Conservation (phyloP, 2,888 invertebrate species). For the Masnerella sp. region DNA sequence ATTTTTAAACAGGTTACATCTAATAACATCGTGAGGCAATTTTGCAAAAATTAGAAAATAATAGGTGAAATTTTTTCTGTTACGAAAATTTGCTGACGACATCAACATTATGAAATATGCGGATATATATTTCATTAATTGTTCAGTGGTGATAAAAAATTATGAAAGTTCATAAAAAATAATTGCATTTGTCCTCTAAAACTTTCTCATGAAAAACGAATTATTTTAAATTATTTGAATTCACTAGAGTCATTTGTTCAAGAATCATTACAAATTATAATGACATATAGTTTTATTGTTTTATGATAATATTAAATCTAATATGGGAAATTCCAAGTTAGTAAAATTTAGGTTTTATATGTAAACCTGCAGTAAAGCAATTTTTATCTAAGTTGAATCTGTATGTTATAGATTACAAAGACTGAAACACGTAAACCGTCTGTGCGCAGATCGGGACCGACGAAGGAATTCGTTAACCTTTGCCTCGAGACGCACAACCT, state of each 20-base stretch:
- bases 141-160: not conserved
- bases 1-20: constrained; percentile 14
- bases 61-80: constrained; percentile 6
- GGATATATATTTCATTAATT: not conserved
- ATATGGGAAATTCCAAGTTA: constrained; percentile 12
- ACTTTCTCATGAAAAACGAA: no score
- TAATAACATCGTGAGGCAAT: constrained; percentile 24
- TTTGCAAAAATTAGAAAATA: constrained; percentile 17
- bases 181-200: not conserved
- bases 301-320: no score
- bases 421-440: constrained; percentile 77
- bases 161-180: not conserved
- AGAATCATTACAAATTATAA: not conserved
- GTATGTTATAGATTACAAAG: constrained; percentile 76
- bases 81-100: not conserved
- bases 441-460: constrained; percentile 76
- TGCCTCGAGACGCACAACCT: constrained; percentile 88
- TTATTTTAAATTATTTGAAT: no score
- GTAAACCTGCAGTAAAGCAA: not conserved
- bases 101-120: no score
- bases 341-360: not conserved
- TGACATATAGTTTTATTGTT: not conserved
- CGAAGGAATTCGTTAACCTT: constrained; percentile 82
- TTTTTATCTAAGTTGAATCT: constrained; percentile 4
- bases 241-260: no score